Base-by-base conservation (phyloP, 2,797 vertebrate genomes). In the Poecilia gillii region DNA sequence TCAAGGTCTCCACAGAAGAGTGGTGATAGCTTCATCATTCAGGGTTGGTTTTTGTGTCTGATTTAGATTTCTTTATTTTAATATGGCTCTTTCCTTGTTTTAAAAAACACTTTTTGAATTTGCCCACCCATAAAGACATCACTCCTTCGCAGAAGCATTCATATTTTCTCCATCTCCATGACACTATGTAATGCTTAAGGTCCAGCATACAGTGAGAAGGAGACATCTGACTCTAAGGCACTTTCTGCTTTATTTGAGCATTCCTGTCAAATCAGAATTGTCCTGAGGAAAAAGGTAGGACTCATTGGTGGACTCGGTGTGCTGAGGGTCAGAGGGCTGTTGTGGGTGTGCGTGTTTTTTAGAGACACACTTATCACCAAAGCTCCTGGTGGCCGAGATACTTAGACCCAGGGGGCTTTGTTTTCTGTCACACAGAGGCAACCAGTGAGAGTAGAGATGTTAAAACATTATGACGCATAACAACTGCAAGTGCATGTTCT, bases 181-280 rank as follows among this genome's bases (percentile, higher is more conserved):
- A n/a, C 28, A 49, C 73, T 47, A 77, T 78, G 46, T 55, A 75
- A 70, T 51, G 72, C 79, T 53, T 85, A 45, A 80, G 76, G 62
- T 73, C 39, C 68, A 73, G 62, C 20, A 41, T 13, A 4, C 59
- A 77, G 57, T 16, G 2, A 84, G 72, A 46, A 68, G 83, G 72
- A 46, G 41, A 73, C 72, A 46, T 73, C 51, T 78, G 72, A 82
- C 80, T 88, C 53, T 73, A 57, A 45, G 72, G 36, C 72, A 75
- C 82, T 85, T 80, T 85, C 79, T 86, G 85, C 88, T 88, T 87
- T 62, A 79, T 92, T 90, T 90, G 86, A 88, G 77, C 85, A 81
- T 82, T 83, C 81, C 80, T 82, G 86, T 92, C 90, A 90, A 33
- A 25, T 89, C 86, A 92, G 89, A 91, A 88, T 88, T 85, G 78